Evolutionary conservation across 2,888 invertebrate species (phyloP), one percentile per base, ranked within the genome.

Genomic region (Vanessa cardui): DNA sequence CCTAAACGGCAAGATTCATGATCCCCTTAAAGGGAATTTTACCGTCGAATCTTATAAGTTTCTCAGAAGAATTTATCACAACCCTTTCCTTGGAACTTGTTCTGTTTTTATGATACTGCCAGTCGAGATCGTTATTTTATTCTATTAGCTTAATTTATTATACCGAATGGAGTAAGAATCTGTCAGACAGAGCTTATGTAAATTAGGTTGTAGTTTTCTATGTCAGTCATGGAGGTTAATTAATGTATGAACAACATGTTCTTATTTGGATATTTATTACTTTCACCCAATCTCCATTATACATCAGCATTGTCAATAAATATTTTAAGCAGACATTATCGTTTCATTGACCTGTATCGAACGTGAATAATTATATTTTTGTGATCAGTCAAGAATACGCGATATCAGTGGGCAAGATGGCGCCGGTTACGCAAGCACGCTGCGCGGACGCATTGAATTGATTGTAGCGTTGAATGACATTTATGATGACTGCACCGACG

Each of bases 11-110:
- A 81, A 84, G 86, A 88, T 88, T 86, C 88, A 87, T 85, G 81
- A 78, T 78, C 76, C 82, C 85, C 83, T 82, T 85, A 84, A 81
- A 86, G 79, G 85, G 84, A 86, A 85, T 88, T 88, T 85, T 81
- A 87, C 85, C 82, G 86, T 86, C 84, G 83, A 84, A 84, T 84
- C 83, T 80, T 85, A 86, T 86, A 87, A 84, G 84, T 78, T 89
- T 85, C 84, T 80, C 80, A 82, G 83, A 85, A 86, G 81, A 87
- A 88, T 88, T 89, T 88, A 89, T 88, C 82, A 79, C 83, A 80
- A 83, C 79, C 81, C 83, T 83, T 86, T 83, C 80, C 77, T 74
- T 73, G 76, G 79, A 83, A 85, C 82, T 79, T 80, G 82, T 80
- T 83, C 66, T 45, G 58, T 58, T 73, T 68, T 69, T 72, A 65